These are phyloP conservation scores for Triplophysa dalaica DNA, from an alignment of 2,113 vertebrate species.

Conservation along the genomic window DNA sequence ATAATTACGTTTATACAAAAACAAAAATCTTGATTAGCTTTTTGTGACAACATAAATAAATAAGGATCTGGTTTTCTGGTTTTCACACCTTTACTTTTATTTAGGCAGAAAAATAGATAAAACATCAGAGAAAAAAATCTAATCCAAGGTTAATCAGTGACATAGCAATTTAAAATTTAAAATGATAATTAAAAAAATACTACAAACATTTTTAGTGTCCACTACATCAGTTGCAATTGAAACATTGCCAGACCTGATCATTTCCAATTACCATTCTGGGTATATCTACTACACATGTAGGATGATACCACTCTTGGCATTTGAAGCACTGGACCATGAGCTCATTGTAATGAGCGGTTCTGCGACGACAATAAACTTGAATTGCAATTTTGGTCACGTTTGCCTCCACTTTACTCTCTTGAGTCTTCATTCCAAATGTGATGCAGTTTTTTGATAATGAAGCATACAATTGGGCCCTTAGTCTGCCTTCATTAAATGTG, in stretches of 20 bases:
- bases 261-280: constrained; percentile 12
- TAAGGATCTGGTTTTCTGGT: no score
- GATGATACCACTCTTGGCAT: constrained; percentile 10
- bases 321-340: constrained; percentile 6
- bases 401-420: not conserved
- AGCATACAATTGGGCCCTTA: no score
- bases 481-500: no score
- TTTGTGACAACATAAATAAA: not conserved
- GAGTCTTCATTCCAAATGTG: no score
- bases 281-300: constrained; percentile 5
- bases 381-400: constrained; percentile 7
- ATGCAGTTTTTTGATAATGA: not conserved
- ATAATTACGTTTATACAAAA: no score
- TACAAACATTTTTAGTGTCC: not conserved
- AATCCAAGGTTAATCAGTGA: not conserved
- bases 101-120: not conserved
- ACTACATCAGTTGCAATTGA: constrained; percentile 1
- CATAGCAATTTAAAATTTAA: no score
- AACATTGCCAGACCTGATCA: constrained; percentile 11
- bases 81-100: not conserved
- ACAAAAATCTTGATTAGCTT: not conserved
- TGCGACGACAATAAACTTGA: constrained; percentile 11
- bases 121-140: not conserved
- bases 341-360: not conserved
- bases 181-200: not conserved